Percentiles rank a stretch among this genome's conserved stretches.
Conservation (phyloP, 2,113 vertebrate species). For the Entomyzon cyanotis region DNA sequence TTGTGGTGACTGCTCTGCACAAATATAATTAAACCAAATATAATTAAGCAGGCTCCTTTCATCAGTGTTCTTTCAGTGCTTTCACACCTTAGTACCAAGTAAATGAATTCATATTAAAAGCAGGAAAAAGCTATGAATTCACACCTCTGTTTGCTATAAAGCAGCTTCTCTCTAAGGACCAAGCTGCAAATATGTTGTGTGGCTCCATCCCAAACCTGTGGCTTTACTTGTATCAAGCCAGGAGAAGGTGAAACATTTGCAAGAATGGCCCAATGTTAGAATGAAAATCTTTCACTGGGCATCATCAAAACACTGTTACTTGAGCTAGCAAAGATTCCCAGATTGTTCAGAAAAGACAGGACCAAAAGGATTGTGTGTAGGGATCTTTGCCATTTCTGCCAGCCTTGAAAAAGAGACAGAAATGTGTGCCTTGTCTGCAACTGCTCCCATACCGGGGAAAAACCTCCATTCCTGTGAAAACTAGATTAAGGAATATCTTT, state of each 20-base stretch:
- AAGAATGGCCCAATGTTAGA: background rate
- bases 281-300: background rate
- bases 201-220: background rate
- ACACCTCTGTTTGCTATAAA: background rate
- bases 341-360: background rate
- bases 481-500: background rate
- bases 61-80: background rate
- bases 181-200: accelerated
- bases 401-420: background rate
- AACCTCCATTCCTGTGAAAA: background rate
- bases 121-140: background rate
- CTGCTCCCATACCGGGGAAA: background rate
- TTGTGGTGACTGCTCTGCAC: background rate
- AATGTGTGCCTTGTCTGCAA: background rate
- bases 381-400: background rate
- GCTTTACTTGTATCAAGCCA: background rate
- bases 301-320: background rate
- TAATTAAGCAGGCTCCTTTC: background rate
- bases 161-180: background rate
- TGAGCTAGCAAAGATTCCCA: background rate
- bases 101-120: background rate
- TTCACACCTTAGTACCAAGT: background rate
- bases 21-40: background rate
- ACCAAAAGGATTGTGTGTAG: background rate
- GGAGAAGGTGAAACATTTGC: background rate